A percentile compares a stretch with the other conserved stretches of the same genome.
phyloP scores from a whole-genome alignment of 2,888 invertebrate genomes.

The Dicyrtomina minuta region DNA sequence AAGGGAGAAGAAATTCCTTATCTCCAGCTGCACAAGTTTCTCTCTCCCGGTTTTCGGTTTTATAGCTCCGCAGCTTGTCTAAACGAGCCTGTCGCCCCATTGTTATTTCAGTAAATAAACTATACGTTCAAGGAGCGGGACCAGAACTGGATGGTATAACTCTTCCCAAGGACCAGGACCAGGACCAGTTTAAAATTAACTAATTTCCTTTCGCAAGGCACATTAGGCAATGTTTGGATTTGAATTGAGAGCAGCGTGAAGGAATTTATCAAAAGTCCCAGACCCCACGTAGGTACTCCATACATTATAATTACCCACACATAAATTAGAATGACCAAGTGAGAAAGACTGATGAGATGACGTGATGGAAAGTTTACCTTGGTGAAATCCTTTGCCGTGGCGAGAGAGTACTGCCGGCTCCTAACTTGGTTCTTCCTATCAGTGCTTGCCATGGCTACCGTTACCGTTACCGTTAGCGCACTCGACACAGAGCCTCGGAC shows the following conservation, averaged over 20 bases:
- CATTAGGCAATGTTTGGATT: too few species aligned
- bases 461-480: too few species aligned
- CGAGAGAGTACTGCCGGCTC: conserved; percentile 39
- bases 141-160: background rate
- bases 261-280: too few species aligned
- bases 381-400: conserved; percentile 47
- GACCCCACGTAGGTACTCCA: too few species aligned
- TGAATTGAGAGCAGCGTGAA: too few species aligned
- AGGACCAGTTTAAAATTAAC: background rate
- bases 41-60: background rate
- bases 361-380: too few species aligned
- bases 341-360: too few species aligned
- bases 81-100: background rate
- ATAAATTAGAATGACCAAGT: too few species aligned
- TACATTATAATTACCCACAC: too few species aligned
- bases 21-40: conserved; percentile 7
- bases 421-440: conserved; percentile 12
- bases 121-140: too few species aligned
- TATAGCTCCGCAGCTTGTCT: background rate
- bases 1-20: conserved; percentile 13
- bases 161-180: background rate
- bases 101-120: conserved; percentile 7
- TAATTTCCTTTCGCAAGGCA: too few species aligned
- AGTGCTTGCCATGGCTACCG: background rate
- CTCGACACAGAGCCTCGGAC: too few species aligned